Base-by-base conservation (phyloP, 1,140 invertebrate genomes). In the Drosophila bocki region DNA sequence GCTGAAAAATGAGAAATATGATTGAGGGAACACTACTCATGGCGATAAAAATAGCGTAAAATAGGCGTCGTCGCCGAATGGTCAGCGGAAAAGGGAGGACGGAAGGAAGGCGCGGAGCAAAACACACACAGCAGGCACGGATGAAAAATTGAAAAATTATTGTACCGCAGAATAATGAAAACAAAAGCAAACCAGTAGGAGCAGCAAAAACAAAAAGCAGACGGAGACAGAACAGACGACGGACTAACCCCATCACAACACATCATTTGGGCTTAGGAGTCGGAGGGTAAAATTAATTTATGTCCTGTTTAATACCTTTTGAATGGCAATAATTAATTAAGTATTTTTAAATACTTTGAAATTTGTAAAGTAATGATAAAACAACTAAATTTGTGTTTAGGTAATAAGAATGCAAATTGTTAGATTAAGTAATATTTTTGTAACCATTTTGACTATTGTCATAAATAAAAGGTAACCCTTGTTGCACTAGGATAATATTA, bases 11-110 rank as follows among this genome's bases (percentile, higher is more conserved):
- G 81, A 85, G 86, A 90, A 88, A 82, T 88, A 88, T 88, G 85
- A 88, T 88, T 88, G 86, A 88, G 86, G 82, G 76, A 76, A 76
- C 75, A 78, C 75, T 80, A 88, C 85, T 88, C 85, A 88, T 85
- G 68, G 56, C 35, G 75, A 59, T 90, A 88, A 74, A 88, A 88
- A 88, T 88, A 88, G 85, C 56, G 81, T 45, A 63, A 47, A 42
- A 42, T 41, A 60, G 74, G 57, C 54, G 75, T 61, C 67, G 65
- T 72, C 54, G 80, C 45, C 65, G 58, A 58, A 63, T 19, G 56
- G 39, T 29, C 47, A 35, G 51, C 19, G 56, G 42, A 33, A 35
- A 47, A 54, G 35, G 41, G 33, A 51, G 51, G 51, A n/a, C 26
- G 48, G 41, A 33, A 17, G 50, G 37, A 39, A 56, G 65, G 64